Conservation (phyloP, 2,888 invertebrate genomes). For the Axea sp. region DNA sequence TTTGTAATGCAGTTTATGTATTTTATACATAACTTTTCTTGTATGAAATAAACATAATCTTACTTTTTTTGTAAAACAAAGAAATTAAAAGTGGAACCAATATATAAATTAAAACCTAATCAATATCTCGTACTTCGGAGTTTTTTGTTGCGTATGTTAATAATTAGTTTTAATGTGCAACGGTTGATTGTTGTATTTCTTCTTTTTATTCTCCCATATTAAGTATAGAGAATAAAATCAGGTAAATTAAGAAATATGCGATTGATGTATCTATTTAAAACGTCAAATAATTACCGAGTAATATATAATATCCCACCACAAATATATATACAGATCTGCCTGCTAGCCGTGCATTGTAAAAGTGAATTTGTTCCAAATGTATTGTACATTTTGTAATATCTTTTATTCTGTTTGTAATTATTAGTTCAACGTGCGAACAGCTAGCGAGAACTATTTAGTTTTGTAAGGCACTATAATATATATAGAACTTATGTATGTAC, state of each 20-base stretch:
- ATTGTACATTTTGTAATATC: constrained; percentile 79
- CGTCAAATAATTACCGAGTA: constrained; percentile 26
- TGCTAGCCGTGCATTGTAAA: constrained; percentile 61
- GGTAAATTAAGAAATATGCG: constrained; percentile 49
- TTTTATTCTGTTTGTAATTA: constrained; percentile 75
- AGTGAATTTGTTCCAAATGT: constrained; percentile 73
- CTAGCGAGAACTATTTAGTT: constrained; percentile 71
- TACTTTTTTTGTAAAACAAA: constrained; percentile 5
- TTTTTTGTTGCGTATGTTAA: constrained; percentile 23
- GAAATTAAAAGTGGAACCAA: background rate
- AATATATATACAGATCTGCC: constrained; percentile 68
- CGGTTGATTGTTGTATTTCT: constrained; percentile 8
- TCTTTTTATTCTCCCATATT: constrained; percentile 2
- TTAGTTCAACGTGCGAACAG: constrained; percentile 67
- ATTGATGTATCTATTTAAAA: constrained; percentile 36
- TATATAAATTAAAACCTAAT: constrained; percentile 17
- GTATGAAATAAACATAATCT: constrained; percentile 5
- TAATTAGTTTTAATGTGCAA: constrained; percentile 19
- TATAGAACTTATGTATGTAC: constrained; percentile 74
- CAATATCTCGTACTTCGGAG: constrained; percentile 8
- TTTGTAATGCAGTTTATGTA: constrained; percentile 36
- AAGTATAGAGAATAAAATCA: constrained; percentile 30
- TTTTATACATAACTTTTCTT: constrained; percentile 27
- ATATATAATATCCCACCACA: constrained; percentile 42
- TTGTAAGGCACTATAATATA: constrained; percentile 75